Conservation (phyloP, 2,797 vertebrate species). For the Peromyscus melanophrys region DNA sequence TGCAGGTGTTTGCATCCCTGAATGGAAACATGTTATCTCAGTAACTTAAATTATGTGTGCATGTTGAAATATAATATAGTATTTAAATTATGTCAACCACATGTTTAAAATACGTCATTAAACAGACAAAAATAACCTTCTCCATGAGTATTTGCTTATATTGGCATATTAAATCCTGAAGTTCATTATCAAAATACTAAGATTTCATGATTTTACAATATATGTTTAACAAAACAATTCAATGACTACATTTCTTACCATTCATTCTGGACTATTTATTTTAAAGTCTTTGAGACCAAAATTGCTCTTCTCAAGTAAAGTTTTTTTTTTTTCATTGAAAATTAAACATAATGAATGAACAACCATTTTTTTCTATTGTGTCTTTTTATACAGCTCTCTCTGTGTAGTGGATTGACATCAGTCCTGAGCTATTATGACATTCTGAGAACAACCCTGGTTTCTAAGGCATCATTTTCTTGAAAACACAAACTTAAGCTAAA, state of each 20-base stretch:
- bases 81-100: neutral
- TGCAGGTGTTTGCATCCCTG: neutral
- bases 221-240: conserved; percentile 1
- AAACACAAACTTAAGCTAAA: conserved; percentile 5
- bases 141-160: neutral
- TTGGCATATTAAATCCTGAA: neutral
- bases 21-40: neutral
- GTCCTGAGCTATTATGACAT: neutral
- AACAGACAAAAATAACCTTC: neutral
- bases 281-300: neutral
- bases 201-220: conserved; percentile 28
- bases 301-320: neutral
- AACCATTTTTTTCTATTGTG: neutral
- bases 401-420: neutral
- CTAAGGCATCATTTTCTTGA: conserved; percentile 17
- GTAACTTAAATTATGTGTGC: neutral
- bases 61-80: neutral
- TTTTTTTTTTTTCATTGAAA: neutral
- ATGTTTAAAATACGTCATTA: neutral
- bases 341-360: neutral
- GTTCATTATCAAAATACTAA: conserved; percentile 14
- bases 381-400: neutral
- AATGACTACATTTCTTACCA: neutral
- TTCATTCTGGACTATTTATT: neutral
- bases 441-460: neutral